Conservation (phyloP, 1,140 invertebrate species). For the Leptopilina boulardi region DNA sequence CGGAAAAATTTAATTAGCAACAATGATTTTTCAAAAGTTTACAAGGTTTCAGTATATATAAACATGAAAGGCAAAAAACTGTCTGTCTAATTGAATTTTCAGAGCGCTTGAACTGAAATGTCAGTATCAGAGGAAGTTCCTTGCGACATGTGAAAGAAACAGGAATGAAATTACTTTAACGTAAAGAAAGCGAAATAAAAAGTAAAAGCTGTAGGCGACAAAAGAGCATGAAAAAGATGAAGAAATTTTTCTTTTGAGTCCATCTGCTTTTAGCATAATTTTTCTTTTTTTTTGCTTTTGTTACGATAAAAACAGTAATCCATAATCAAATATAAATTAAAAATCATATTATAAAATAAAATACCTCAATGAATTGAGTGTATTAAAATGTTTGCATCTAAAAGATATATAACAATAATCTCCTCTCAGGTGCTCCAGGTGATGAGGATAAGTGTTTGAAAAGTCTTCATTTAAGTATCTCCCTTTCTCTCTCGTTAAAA, state of each 20-base stretch:
- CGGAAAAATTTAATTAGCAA: background rate
- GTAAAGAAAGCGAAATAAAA: background rate
- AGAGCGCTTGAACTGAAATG: background rate
- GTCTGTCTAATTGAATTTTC: background rate
- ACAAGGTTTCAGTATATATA: background rate
- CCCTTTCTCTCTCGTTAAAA: constrained; percentile 23
- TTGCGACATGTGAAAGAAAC: background rate
- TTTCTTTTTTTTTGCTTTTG: background rate
- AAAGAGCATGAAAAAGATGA: background rate
- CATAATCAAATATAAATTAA: too few relatives aligned
- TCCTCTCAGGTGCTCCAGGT: background rate
- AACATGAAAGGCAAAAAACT: background rate
- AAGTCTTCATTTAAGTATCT: constrained; percentile 23
- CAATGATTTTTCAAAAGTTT: background rate
- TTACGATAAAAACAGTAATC: too few relatives aligned
- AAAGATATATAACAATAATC: background rate
- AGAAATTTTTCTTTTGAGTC: background rate
- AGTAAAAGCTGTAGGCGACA: background rate
- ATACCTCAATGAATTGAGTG: too few relatives aligned
- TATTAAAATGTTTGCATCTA: too few relatives aligned
- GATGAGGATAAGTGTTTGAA: constrained; percentile 9
- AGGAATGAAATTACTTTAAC: background rate
- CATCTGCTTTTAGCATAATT: background rate
- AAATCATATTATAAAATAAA: too few relatives aligned
- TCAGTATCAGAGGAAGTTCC: background rate